phyloP scores from a whole-genome alignment of 1,140 invertebrate species.

The Bombus waltoni region DNA sequence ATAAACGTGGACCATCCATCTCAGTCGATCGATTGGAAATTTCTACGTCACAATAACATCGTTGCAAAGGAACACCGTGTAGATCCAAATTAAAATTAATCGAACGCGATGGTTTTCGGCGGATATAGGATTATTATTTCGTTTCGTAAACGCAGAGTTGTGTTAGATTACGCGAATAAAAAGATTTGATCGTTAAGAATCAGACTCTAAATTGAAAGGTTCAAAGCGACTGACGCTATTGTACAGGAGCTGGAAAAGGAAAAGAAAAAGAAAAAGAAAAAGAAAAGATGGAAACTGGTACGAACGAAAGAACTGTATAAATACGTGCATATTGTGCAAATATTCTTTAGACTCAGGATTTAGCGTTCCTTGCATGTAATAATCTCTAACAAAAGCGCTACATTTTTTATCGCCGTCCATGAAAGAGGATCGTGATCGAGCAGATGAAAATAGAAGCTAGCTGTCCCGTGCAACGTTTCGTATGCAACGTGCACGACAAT shows the following conservation, averaged over 20 bases:
- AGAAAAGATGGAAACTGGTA: neutral
- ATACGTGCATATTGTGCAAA: slow-evolving; percentile 3
- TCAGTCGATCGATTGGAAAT: slow-evolving; percentile 15
- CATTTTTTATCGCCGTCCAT: slow-evolving; percentile 74
- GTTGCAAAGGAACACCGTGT: neutral
- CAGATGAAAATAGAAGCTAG: slow-evolving; percentile 7
- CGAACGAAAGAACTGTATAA: neutral
- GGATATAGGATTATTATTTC: neutral
- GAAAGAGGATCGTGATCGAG: slow-evolving; percentile 35
- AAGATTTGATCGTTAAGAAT: neutral
- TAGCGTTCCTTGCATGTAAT: slow-evolving; percentile 67
- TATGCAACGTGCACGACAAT: slow-evolving; percentile 16
- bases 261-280: neutral
- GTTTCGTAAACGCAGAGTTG: neutral
- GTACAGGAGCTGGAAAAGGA: no score
- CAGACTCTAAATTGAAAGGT: neutral
- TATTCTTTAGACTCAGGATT: slow-evolving; percentile 68
- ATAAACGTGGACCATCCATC: slow-evolving; percentile 39
- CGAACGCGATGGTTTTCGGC: neutral
- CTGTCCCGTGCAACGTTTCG: neutral
- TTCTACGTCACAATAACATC: neutral
- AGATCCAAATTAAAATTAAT: slow-evolving; percentile 7
- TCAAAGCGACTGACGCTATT: neutral
- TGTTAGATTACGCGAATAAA: neutral
- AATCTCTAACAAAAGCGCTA: slow-evolving; percentile 62